A percentile compares a stretch with the other conserved stretches of the same genome.
phyloP scores from a whole-genome alignment of 2,797 vertebrate species.

The Rachycentron canadum region DNA sequence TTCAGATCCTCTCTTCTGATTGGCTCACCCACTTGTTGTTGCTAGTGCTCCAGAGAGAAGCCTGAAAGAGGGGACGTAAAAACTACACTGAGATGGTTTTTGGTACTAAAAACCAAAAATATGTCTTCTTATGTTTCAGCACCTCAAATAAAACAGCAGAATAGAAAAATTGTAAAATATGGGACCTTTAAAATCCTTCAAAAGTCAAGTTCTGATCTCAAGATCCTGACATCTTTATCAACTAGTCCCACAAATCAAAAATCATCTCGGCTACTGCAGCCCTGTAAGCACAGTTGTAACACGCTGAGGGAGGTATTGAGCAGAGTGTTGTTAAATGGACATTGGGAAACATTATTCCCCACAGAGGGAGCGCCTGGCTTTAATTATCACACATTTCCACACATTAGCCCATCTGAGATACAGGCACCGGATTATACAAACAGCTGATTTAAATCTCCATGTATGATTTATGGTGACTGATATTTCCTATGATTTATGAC shows the following conservation, averaged over 20 bases:
- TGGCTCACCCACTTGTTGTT: too few relatives aligned
- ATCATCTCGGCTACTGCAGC: conserved; percentile 36
- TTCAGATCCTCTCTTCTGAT: too few relatives aligned
- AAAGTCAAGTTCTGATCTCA: background rate
- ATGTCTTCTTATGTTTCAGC: too few relatives aligned
- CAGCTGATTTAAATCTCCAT: conserved; percentile 71
- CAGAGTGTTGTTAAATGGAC: conserved; percentile 30
- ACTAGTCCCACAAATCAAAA: conserved; percentile 1
- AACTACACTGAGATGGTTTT: too few relatives aligned
- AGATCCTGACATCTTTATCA: background rate
- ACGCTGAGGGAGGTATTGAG: conserved; percentile 12
- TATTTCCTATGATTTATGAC: conserved; percentile 77
- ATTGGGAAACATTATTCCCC: conserved; percentile 66
- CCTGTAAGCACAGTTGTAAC: background rate
- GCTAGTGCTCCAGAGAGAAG: too few relatives aligned
- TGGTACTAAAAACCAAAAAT: too few relatives aligned
- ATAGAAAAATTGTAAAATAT: too few relatives aligned
- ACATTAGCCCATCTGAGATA: conserved; percentile 71
- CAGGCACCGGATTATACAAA: conserved; percentile 62
- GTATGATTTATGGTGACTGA: conserved; percentile 73
- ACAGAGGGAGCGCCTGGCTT: conserved; percentile 63
- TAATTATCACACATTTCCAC: conserved; percentile 78
- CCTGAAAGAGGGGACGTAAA: too few relatives aligned
- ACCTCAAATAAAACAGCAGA: too few relatives aligned
- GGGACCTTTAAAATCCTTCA: background rate